A percentile compares a stretch with the other conserved stretches of the same genome.
Evolutionary conservation across 1,140 invertebrate genomes (phyloP).

Genomic region (Leptinotarsa lineolata): DNA sequence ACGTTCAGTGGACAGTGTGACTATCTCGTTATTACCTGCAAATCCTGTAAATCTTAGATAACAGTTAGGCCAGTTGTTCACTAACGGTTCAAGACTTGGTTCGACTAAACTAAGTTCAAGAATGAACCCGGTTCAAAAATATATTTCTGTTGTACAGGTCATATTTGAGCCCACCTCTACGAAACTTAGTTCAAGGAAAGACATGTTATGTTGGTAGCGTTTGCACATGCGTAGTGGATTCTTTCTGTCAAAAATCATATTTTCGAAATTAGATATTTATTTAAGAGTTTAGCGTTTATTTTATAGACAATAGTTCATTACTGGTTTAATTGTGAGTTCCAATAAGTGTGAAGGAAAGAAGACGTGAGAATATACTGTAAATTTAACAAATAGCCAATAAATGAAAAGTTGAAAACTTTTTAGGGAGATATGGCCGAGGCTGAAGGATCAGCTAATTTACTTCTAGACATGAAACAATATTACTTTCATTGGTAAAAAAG

Average conservation of each 20-base stretch:
- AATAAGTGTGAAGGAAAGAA: not conserved
- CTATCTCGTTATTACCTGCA: too few species aligned
- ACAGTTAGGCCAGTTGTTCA: too few species aligned
- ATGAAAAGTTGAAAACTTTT: not conserved
- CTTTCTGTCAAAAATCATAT: constrained; percentile 9
- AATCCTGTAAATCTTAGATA: too few species aligned
- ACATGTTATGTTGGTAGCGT: not conserved
- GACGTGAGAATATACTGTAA: not conserved
- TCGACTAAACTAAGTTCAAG: too few species aligned
- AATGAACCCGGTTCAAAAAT: too few species aligned
- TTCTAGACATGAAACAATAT: not conserved
- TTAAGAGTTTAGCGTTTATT: not conserved
- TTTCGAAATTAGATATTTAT: not conserved
- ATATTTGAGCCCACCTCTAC: not conserved
- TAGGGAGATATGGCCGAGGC: not conserved
- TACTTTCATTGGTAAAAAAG: not conserved
- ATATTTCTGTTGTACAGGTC: too few species aligned
- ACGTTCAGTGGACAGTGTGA: too few species aligned
- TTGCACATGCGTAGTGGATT: not conserved
- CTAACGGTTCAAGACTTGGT: too few species aligned
- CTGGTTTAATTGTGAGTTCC: not conserved
- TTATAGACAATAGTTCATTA: too few species aligned
- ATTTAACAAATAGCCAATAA: not conserved
- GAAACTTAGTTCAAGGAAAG: not conserved
- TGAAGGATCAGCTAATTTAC: constrained; percentile 14